Evolutionary conservation across 2,113 vertebrate genomes (phyloP).

Genomic region (Ornithorhynchus anatinus): DNA sequence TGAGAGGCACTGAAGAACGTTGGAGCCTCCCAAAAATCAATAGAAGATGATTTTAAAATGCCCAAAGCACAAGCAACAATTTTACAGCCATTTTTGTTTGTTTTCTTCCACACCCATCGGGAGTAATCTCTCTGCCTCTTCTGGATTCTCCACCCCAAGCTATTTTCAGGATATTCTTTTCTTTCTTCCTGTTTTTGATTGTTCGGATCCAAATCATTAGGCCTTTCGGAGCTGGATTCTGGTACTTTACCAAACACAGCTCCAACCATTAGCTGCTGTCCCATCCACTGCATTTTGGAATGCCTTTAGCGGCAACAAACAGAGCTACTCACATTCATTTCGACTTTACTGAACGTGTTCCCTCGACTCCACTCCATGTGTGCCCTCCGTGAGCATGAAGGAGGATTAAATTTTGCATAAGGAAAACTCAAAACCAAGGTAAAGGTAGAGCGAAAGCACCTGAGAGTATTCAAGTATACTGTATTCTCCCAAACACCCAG

Average conservation of each 20-base stretch:
- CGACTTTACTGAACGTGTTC: neutral
- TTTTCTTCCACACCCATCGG: conserved; percentile 57
- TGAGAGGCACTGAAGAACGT: conserved; percentile 65
- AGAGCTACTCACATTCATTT: conserved; percentile 9
- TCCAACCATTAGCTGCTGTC: neutral
- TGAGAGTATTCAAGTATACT: no score
- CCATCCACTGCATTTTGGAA: neutral
- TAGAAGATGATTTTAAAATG: conserved; percentile 75
- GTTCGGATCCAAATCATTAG: conserved; percentile 1
- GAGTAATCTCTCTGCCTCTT: conserved; percentile 48
- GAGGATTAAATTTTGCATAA: neutral
- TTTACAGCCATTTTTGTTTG: conserved; percentile 70
- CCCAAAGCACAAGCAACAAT: conserved; percentile 68
- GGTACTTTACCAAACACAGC: conserved; percentile 36
- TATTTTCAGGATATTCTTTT: conserved; percentile 41
- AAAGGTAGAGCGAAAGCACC: conserved; percentile 4
- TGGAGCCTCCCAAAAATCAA: conserved; percentile 75
- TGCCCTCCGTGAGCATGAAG: neutral
- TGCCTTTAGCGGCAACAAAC: conserved; percentile 30
- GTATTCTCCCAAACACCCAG: no score
- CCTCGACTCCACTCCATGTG: neutral
- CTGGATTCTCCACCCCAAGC: conserved; percentile 37
- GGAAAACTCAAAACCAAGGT: neutral
- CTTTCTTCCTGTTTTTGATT: conserved; percentile 5
- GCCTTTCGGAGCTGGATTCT: conserved; percentile 16